A percentile compares a stretch with the other conserved stretches of the same genome.
phyloP scores from a whole-genome alignment of 2,888 invertebrate genomes.

The Euplagia quadripunctaria region DNA sequence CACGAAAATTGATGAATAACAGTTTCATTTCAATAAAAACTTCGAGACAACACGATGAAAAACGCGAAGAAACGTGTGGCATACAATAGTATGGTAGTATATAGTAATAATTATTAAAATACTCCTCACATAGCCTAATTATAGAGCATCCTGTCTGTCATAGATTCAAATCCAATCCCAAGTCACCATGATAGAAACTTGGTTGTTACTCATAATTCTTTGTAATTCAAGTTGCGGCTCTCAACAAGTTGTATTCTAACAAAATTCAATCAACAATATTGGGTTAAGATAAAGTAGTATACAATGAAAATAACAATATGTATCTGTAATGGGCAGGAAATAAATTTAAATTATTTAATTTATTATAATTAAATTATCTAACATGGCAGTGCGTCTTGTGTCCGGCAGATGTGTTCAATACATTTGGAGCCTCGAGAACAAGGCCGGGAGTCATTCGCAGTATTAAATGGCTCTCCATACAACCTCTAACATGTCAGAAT shows the following conservation, averaged over 20 bases:
- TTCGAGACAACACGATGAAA: too few species aligned
- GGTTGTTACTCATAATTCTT: neutral
- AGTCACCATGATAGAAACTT: neutral
- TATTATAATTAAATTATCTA: too few species aligned
- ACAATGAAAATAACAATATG: constrained; percentile 30
- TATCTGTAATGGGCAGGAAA: constrained; percentile 43
- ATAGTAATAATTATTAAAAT: too few species aligned
- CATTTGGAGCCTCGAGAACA: constrained; percentile 74
- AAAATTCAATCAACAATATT: constrained; percentile 6
- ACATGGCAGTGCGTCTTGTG: constrained; percentile 67
- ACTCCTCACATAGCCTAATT: neutral
- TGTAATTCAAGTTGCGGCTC: neutral
- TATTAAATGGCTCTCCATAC: constrained; percentile 86
- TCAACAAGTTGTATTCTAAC: neutral
- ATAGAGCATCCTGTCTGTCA: neutral
- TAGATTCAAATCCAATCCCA: neutral
- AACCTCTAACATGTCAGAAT: too few species aligned
- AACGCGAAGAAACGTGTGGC: too few species aligned
- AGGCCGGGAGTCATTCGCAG: constrained; percentile 80
- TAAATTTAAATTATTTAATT: constrained; percentile 75
- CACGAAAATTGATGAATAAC: too few species aligned
- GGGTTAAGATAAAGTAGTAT: constrained; percentile 4
- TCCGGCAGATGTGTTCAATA: constrained; percentile 84
- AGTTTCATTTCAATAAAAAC: too few species aligned
- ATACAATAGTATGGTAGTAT: too few species aligned